These are phyloP conservation scores for Acleris emargana DNA, from an alignment of 2,888 invertebrate species.

Conservation along the genomic window DNA sequence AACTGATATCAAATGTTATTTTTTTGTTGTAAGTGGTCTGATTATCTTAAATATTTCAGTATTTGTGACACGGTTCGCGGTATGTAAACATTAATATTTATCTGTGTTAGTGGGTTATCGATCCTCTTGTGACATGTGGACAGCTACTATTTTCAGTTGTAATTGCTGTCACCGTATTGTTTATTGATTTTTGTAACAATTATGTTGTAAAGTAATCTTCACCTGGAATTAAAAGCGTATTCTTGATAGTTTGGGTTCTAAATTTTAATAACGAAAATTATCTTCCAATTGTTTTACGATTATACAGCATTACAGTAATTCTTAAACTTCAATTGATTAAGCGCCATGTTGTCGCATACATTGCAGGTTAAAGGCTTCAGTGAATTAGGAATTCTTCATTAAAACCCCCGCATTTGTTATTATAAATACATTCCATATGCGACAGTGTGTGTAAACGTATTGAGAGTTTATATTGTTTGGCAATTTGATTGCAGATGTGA, in stretches of 20 bases:
- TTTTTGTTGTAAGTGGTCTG: not conserved
- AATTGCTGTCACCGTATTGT: constrained; percentile 5
- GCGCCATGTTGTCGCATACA: constrained; percentile 1
- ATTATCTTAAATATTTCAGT: not conserved
- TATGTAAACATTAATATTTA: constrained; percentile 8
- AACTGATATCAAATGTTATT: not conserved
- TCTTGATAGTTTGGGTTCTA: not conserved
- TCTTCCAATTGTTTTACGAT: constrained; percentile 1
- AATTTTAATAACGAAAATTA: not conserved
- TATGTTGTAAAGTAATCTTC: constrained; percentile 3
- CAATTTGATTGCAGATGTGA: too few species aligned
- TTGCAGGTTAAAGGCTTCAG: not conserved
- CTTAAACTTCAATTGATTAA: constrained; percentile 1
- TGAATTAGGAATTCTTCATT: not conserved
- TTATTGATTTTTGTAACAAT: constrained; percentile 5
- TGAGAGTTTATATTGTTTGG: too few species aligned
- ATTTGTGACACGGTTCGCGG: not conserved
- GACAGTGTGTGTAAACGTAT: too few species aligned
- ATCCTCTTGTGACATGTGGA: constrained; percentile 14
- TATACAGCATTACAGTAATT: constrained; percentile 2
- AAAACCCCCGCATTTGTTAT: too few species aligned
- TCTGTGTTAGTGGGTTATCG: constrained; percentile 35
- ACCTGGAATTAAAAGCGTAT: too few species aligned
- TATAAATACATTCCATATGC: too few species aligned
- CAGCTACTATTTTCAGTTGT: constrained; percentile 17